Base-by-base conservation (phyloP, 2,113 vertebrate species). In the Lepidothrix coronata region DNA sequence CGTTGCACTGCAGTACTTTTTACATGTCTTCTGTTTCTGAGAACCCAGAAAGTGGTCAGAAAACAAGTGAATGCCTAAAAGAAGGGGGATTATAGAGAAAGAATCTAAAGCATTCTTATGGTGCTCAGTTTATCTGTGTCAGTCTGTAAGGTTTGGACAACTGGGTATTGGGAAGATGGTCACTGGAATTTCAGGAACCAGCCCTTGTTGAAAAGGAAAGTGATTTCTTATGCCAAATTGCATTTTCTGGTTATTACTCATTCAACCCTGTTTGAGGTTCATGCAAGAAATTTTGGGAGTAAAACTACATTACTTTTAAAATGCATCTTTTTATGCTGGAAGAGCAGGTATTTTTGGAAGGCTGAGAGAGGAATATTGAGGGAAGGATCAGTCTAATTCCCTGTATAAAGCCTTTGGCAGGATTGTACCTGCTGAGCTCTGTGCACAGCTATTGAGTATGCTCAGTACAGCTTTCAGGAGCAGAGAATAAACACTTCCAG, bases 1-100 rank as follows among this genome's bases (percentile, higher is more conserved):
- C 71, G 54, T 90, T 95, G 82, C 82, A 79, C 85, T 94, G 90
- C 88, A 58, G 95, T 85, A 41, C 9, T 71, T 88, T 92, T 82
- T 85, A n/a, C 28, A 49, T 55, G 41, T 79, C 27, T 59, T 63
- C 27, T 55, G 61, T 85, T 93, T 85, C 85, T 85, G 37, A 90
- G 35, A 70, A 79, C 35, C 41, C 44, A 46, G 61, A 93, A 88
- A 76, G 22, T 37, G 44, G 27, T 68, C 44, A 79, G 77, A 57
- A 89, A 93, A 70, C 24, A 85, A 82, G 28, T n/a, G 44, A 85
- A 58, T 1, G 0, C 19, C 71, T 82, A 49, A 54, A 75, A 75
- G 28, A 52, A 65, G 11, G 5, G 41, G 5, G 20, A 27, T 79
- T 76, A 43, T 20, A 76, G 23, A 21, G 18, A 74, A 91, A 51